Evolutionary conservation across 2,113 vertebrate genomes (phyloP).

Genomic region (Tricholaema leucomelas): DNA sequence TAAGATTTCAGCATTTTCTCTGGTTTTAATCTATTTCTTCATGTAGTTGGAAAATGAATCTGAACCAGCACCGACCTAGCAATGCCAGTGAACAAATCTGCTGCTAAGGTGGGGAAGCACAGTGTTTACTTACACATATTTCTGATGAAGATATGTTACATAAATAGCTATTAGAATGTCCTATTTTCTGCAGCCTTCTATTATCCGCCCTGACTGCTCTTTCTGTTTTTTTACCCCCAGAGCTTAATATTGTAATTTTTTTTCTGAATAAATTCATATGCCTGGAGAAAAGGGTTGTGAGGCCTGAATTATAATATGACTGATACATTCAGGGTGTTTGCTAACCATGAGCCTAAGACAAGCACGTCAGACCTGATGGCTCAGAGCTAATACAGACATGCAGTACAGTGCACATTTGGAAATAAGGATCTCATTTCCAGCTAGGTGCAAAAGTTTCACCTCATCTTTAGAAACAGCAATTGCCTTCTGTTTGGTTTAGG

Average conservation of each 20-base stretch:
- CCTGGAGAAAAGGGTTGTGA: neutral
- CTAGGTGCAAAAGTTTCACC: neutral
- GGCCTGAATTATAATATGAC: neutral
- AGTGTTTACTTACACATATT: neutral
- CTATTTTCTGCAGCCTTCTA: neutral
- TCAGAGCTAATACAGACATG: neutral
- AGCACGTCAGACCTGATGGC: neutral
- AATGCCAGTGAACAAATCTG: slow-evolving; percentile 4
- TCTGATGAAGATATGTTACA: slow-evolving; percentile 35
- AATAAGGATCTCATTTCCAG: neutral
- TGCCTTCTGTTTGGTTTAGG: neutral
- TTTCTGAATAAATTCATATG: neutral
- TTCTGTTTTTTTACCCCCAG: neutral
- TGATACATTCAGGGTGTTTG: neutral
- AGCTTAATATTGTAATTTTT: neutral
- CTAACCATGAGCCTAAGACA: neutral
- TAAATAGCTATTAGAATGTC: neutral
- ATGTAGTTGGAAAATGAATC: slow-evolving; percentile 15
- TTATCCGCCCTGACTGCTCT: neutral
- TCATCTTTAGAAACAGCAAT: neutral
- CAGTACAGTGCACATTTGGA: neutral
- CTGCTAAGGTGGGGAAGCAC: neutral
- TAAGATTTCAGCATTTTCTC: neutral
- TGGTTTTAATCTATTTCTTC: slow-evolving; percentile 49
- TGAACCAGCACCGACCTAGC: neutral